Conservation (phyloP, 2,888 invertebrate genomes). For the Dryadula phaetusa region DNA sequence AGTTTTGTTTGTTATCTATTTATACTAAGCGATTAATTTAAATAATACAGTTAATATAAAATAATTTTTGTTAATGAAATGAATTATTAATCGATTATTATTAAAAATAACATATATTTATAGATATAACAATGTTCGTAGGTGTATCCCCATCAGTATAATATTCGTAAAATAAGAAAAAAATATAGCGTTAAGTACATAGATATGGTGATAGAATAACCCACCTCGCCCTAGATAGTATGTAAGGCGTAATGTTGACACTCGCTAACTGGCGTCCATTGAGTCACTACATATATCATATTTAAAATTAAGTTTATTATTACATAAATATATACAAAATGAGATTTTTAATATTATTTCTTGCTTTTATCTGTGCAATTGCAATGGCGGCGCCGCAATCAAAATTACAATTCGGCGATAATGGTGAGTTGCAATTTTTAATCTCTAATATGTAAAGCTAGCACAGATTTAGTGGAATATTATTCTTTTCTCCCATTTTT, state of each 20-base stretch:
- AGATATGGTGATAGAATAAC: constrained; percentile 50
- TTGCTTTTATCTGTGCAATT: constrained; percentile 49
- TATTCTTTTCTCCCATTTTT: too few species aligned
- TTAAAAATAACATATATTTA: too few species aligned
- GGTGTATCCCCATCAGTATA: too few species aligned
- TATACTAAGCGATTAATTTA: too few species aligned
- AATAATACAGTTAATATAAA: too few species aligned
- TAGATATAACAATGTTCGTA: too few species aligned
- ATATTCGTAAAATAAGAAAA: too few species aligned
- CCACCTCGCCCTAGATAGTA: constrained; percentile 42
- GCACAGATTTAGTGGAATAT: too few species aligned
- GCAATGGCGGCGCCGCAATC: constrained; percentile 57
- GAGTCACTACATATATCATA: constrained; percentile 16
- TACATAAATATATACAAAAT: constrained; percentile 48
- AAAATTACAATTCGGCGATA: constrained; percentile 59
- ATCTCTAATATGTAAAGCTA: too few species aligned
- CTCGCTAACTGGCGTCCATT: constrained; percentile 39
- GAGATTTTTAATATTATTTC: constrained; percentile 59
- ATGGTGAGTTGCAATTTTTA: constrained; percentile 66
- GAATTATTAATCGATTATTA: not conserved
- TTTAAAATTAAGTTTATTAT: not conserved
- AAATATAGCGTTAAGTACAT: too few species aligned
- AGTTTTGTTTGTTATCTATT: not conserved
- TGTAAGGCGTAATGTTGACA: constrained; percentile 42
- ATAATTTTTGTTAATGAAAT: too few species aligned